Evolutionary conservation across 2,888 invertebrate species (phyloP), one percentile per base, ranked within the genome.

Genomic region (Sicus ferrugineus): DNA sequence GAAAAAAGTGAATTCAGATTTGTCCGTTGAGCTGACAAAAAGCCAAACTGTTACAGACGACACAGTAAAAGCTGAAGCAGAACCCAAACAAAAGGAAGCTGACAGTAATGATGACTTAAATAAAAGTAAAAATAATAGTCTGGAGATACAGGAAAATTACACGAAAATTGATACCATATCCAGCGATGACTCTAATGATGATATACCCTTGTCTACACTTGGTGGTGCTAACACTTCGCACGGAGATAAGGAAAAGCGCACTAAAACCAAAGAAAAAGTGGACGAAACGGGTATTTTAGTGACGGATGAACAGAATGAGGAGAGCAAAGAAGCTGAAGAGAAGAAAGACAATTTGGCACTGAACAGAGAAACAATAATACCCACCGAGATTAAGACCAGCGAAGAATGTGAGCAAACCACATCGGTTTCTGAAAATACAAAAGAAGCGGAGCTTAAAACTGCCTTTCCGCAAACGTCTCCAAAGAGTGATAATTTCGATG

Each of bases 101-200:
- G 16, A 42, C 69, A 61, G 7, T 5, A 28, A 23, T 50, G 21
- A 11, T 16, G 19, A 42, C 54, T 23, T 16, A 14, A 34, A 52
- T 31, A 14, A 31, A 34, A 63, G 30, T n/a, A 46, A 46, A n/a
- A 23, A 38, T 19, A 6, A 5, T 61, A 9, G 9, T 23, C 26
- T 19, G 11, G 46, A 26, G 7, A 42, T n/a, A 38, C 38, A 34
- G 38, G 46, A 42, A 26, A 52, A 52, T 71, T 66, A 62, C 56
- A 34, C 52, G 2, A 77, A 77, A 63, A 65, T 76, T 2, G 77
- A 77, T 64, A 74, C 75, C 5, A 79, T 78, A 9, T 84, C 83
- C 23, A 84, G 83, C 21, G 83, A 83, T 70, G 84, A 84, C 52
- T 84, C 84, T 1, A 84, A 82, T 66, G 84, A 83, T 63, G 84